These are phyloP conservation scores for Drosophila leonis DNA, from an alignment of 2,888 invertebrate genomes.

Conservation along the genomic window DNA sequence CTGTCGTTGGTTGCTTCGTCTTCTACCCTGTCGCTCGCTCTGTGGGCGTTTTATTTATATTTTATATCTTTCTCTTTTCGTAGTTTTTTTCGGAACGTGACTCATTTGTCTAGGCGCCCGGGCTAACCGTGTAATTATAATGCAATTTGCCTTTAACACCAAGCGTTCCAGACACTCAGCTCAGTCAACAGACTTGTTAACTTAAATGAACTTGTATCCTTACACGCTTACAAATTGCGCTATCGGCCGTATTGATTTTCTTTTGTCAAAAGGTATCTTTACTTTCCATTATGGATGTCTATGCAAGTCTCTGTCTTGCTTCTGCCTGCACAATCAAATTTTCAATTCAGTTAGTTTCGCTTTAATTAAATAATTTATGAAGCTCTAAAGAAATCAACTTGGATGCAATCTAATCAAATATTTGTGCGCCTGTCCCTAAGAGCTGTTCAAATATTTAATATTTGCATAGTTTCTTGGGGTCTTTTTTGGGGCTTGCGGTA, in stretches of 20 bases:
- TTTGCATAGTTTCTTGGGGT: conserved; percentile 27
- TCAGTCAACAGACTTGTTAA: neutral
- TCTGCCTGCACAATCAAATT: neutral
- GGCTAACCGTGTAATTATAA: conserved; percentile 22
- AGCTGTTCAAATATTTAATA: conserved; percentile 47
- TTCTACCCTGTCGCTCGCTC: conserved; percentile 32
- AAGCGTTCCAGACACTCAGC: conserved; percentile 16
- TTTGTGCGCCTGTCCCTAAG: conserved; percentile 15
- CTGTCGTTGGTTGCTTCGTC: conserved; percentile 33
- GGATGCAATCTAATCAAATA: conserved; percentile 18
- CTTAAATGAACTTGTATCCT: neutral
- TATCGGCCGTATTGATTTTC: neutral
- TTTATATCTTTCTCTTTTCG: neutral
- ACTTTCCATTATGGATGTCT: no score
- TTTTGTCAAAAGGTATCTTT: neutral
- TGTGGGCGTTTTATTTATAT: conserved; percentile 38
- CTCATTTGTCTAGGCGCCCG: conserved; percentile 41
- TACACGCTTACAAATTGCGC: neutral
- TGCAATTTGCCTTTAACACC: conserved; percentile 14
- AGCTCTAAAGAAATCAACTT: neutral
- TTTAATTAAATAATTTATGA: conserved; percentile 10
- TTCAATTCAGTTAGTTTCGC: neutral
- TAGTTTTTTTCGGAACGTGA: conserved; percentile 21
- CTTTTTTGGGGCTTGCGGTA: conserved; percentile 17
- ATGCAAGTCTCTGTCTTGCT: neutral